A percentile compares a stretch with the other conserved stretches of the same genome.
phyloP scores from a whole-genome alignment of 2,888 invertebrate species.

The Agriopis aurantiaria region DNA sequence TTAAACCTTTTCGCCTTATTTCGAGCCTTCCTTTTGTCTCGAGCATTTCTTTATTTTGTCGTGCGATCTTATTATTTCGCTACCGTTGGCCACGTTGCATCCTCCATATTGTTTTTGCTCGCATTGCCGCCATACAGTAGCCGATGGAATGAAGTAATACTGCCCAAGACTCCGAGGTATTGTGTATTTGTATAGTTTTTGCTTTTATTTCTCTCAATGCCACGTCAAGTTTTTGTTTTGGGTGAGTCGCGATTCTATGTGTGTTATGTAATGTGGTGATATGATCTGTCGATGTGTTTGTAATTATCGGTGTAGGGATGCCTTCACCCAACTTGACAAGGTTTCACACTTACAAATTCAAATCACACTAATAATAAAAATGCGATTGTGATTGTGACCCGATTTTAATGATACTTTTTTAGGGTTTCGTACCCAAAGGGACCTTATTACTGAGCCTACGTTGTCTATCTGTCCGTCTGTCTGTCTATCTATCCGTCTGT shows the following conservation, averaged over 20 bases:
- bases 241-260: slow-evolving; percentile 62
- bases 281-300: slow-evolving; percentile 61
- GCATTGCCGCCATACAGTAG: slow-evolving; percentile 56
- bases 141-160: slow-evolving; percentile 83
- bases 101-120: slow-evolving; percentile 78
- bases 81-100: slow-evolving; percentile 82
- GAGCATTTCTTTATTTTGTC: slow-evolving; percentile 84
- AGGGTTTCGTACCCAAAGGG: no score
- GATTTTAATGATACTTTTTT: no score
- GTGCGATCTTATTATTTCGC: slow-evolving; percentile 86
- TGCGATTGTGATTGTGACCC: no score
- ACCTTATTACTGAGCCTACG: no score
- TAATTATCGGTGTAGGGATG: slow-evolving; percentile 54
- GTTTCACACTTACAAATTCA: not conserved
- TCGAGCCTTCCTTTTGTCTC: slow-evolving; percentile 83
- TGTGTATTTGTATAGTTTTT: slow-evolving; percentile 78
- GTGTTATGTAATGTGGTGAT: slow-evolving; percentile 70
- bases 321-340: not conserved
- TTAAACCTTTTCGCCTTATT: slow-evolving; percentile 85
- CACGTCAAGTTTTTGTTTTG: slow-evolving; percentile 69
- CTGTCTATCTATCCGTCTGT: no score
- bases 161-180: slow-evolving; percentile 76
- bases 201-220: slow-evolving; percentile 64
- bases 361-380: not conserved
- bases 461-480: no score